Evolutionary conservation across 1,140 invertebrate species (phyloP).

Genomic region (Drosophila jambulina): DNA sequence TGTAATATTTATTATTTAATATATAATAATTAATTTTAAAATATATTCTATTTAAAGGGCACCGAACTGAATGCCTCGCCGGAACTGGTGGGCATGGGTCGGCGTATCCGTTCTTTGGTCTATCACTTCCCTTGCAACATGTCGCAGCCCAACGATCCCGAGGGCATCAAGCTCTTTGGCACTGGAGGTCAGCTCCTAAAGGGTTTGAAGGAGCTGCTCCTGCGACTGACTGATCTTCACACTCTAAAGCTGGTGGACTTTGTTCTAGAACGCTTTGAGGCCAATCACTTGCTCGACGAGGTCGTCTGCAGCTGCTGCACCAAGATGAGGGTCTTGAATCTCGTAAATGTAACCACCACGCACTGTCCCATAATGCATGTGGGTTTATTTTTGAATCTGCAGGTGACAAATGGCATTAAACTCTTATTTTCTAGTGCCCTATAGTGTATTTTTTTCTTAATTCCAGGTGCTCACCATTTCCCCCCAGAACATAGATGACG

Average conservation of each 20-base stretch:
- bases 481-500: conserved; percentile 93
- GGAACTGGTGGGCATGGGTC: conserved; percentile 86
- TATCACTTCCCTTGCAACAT: conserved; percentile 94
- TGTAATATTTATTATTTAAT: neutral
- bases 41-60: conserved; percentile 26
- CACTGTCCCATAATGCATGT: conserved; percentile 91
- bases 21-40: neutral
- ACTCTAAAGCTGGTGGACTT: conserved; percentile 91
- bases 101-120: conserved; percentile 88
- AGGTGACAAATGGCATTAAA: conserved; percentile 82
- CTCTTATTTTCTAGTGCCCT: fast-evolving
- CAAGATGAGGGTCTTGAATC: conserved; percentile 88
- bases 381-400: conserved; percentile 91
- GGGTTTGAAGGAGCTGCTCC: conserved; percentile 90
- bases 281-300: conserved; percentile 90
- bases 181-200: conserved; percentile 91
- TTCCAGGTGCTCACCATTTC: conserved; percentile 89
- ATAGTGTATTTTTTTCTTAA: neutral
- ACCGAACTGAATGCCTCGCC: conserved; percentile 55
- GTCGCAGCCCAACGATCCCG: conserved; percentile 88
- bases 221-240: conserved; percentile 88
- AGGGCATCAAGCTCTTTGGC: conserved; percentile 89
- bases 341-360: conserved; percentile 92
- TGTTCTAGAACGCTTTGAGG: conserved; percentile 90
- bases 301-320: conserved; percentile 89